Percentiles rank a stretch among this genome's conserved stretches.
Conservation (phyloP, 2,797 vertebrate species). For the Sebastes nivosus region DNA sequence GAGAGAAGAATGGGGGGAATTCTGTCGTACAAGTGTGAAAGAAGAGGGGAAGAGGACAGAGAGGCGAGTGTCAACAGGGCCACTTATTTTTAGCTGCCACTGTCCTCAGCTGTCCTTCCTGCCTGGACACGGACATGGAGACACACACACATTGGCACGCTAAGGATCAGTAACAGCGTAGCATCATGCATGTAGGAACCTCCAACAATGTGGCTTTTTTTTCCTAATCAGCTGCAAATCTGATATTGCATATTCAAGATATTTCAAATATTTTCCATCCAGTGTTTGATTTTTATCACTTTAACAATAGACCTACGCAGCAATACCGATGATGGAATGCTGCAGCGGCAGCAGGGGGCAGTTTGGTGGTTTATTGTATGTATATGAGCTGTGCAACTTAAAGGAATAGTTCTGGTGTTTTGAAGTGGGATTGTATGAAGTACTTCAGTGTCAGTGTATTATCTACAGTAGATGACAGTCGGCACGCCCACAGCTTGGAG, state of each 20-base stretch:
- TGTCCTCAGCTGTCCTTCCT: slow-evolving; percentile 54
- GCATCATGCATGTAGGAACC: neutral
- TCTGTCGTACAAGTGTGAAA: slow-evolving; percentile 34
- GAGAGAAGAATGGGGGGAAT: slow-evolving; percentile 57
- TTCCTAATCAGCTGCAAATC: slow-evolving; percentile 9
- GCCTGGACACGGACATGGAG: slow-evolving; percentile 3
- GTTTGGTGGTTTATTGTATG: neutral
- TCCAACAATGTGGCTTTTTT: neutral
- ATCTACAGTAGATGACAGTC: rapidly evolving
- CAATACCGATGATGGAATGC: neutral
- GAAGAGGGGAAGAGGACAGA: slow-evolving; percentile 45
- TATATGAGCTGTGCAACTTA: neutral
- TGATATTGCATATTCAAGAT: slow-evolving; percentile 10
- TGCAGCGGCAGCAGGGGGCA: neutral
- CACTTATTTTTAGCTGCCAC: slow-evolving; percentile 62
- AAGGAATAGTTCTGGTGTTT: too few relatives aligned
- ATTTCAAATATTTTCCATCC: slow-evolving; percentile 21
- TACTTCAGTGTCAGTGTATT: too few relatives aligned
- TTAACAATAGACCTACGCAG: slow-evolving; percentile 17
- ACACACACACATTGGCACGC: neutral
- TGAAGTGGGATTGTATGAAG: too few relatives aligned
- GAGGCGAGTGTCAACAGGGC: slow-evolving; percentile 56
- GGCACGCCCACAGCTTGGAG: too few relatives aligned
- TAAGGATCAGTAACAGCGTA: neutral
- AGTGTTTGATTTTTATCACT: slow-evolving; percentile 31